Conservation (phyloP, 2,888 invertebrate genomes). For the Epirrhoe alternata region DNA sequence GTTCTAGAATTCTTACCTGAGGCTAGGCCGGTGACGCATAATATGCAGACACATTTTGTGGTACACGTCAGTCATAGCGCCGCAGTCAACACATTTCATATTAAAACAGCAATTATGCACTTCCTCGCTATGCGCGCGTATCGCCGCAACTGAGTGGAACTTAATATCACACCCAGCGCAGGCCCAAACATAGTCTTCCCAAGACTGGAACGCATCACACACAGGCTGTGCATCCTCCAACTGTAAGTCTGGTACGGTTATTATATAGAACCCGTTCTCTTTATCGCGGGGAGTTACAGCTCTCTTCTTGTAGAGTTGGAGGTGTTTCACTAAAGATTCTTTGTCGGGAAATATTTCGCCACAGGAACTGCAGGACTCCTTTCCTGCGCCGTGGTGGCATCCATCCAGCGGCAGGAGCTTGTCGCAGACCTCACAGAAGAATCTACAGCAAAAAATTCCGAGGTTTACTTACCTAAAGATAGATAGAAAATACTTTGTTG, state of each 20-base stretch:
- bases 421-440: conserved; percentile 9
- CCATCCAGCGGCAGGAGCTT: neutral
- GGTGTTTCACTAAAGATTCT: neutral
- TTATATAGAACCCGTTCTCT: neutral
- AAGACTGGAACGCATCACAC: conserved; percentile 6
- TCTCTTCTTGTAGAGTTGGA: neutral
- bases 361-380: neutral
- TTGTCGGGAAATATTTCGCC: neutral
- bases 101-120: neutral
- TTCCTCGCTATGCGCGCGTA: neutral
- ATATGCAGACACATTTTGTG: neutral
- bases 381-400: neutral
- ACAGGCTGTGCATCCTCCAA: neutral
- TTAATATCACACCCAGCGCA: neutral
- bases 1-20: neutral
- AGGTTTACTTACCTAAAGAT: neutral
- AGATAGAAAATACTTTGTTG: too few species aligned
- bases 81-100: conserved; percentile 4
- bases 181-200: conserved; percentile 2
- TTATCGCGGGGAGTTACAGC: neutral
- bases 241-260: conserved; percentile 4
- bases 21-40: conserved; percentile 5
- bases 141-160: neutral
- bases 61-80: neutral
- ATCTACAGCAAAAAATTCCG: neutral